Evolutionary conservation across 2,113 vertebrate species (phyloP).

Genomic region (Gobio gobio): DNA sequence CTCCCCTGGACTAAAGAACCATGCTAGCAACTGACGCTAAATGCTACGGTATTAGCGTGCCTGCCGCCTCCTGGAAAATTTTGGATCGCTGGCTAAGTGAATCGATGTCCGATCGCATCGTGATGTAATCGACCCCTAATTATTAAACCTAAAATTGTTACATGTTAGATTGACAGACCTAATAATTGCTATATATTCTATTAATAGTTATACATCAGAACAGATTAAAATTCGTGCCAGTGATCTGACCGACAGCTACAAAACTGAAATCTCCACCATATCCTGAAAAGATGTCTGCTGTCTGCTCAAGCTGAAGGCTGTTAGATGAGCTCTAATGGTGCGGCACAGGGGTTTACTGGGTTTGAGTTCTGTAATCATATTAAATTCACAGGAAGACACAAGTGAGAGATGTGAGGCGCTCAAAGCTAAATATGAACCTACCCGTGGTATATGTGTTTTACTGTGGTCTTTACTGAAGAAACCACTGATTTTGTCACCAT

Average conservation of each 20-base stretch:
- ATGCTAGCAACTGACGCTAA: too few relatives aligned
- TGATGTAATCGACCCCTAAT: neutral
- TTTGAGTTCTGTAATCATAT: slow-evolving; percentile 32
- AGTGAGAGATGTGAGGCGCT: slow-evolving; percentile 6
- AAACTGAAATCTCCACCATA: neutral
- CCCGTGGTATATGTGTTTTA: neutral
- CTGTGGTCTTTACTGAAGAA: neutral
- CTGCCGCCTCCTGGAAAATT: neutral
- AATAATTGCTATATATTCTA: neutral
- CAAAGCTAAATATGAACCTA: neutral
- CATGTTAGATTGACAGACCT: neutral
- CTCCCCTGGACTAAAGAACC: too few relatives aligned
- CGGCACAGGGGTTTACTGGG: slow-evolving; percentile 31
- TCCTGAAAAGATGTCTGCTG: neutral
- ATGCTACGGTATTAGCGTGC: too few relatives aligned
- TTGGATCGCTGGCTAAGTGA: neutral
- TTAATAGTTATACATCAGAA: neutral
- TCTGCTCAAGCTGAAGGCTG: slow-evolving; percentile 2
- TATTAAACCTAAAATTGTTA: neutral
- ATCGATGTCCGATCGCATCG: neutral
- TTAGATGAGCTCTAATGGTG: slow-evolving; percentile 1
- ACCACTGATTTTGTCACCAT: neutral
- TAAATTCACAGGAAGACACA: slow-evolving; percentile 34
- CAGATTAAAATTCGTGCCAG: neutral
- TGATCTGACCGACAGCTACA: slow-evolving; percentile 15